Evolutionary conservation across 2,113 vertebrate genomes (phyloP), one percentile per base, ranked within the genome.

Genomic region (Hippocampus mohnikei): DNA sequence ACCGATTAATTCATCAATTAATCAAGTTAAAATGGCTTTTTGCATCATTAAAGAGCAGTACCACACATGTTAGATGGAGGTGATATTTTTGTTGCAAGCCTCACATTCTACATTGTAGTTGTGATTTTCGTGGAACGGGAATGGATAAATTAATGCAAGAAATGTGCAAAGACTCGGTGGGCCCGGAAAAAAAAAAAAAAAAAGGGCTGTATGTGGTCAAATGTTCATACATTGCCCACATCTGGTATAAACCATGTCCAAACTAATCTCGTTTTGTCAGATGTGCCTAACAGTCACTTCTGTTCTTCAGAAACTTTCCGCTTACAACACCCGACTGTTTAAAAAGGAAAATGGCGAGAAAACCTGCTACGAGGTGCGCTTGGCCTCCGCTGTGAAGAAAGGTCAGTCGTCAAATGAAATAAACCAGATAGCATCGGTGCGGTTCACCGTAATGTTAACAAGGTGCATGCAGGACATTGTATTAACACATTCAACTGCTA

Each of bases 281-380:
- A 55, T 8, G 13, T 0, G 25, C 1, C 4, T 58, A 23, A 46
- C 46, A 55, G 15, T 70, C 37, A 25, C 2, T 20, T 55, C 0
- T 72, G 40, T 79, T 63, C 80, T 82, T 15, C 55, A 97, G 95
- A 95, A 93, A 85, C 89, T 96, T 77, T 95, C 95, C 67, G 95
- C 95, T 42, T 97, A 97, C 85, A 97, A 97, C 87, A 96, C 95
- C 0, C 93, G 95, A 37, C 91, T 97, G 75, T 97, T 97, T 79
- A 97, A 95, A 87, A 92, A 66, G 3, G 83, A 86, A 0, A 71
- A 69, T 0, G 84, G 80, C 53, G 93, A 91, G 12, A 94, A 93
- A 69, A 23, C 81, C 8, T 75, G 76, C 76, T 97, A 95, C 0
- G 94, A 96, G 79, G 95, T 97, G 76, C 94, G 95, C n/a, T 84